Evolutionary conservation across 37 sponge, comb jelly and placozoan species (phyloP).

Genomic region (Eunapius fragilis): DNA sequence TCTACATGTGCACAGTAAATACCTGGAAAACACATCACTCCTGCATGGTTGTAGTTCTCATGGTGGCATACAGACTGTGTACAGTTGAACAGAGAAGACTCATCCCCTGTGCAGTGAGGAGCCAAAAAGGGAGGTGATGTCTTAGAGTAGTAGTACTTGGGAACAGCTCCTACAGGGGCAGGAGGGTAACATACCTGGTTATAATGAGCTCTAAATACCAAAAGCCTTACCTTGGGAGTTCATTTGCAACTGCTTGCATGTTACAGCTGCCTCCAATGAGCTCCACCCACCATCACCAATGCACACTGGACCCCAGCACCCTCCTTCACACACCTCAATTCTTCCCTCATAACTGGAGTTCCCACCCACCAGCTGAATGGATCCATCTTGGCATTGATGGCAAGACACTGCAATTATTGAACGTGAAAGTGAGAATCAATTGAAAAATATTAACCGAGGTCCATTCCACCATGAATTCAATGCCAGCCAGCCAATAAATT

Average conservation of each 20-base stretch:
- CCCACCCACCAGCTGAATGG: background rate
- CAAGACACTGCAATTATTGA: background rate
- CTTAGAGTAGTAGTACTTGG: background rate
- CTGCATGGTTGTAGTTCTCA: background rate
- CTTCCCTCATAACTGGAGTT: background rate
- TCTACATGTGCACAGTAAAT: too few species aligned
- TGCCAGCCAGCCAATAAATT: too few species aligned
- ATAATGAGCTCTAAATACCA: background rate
- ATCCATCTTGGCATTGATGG: background rate
- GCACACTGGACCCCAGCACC: background rate
- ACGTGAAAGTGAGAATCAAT: too few species aligned
- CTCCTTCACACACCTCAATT: background rate
- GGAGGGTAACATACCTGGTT: background rate
- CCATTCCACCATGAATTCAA: too few species aligned
- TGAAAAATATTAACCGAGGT: too few species aligned
- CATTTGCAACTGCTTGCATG: background rate
- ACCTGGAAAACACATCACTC: background rate
- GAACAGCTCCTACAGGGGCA: background rate
- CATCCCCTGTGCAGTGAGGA: background rate
- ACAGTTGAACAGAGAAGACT: background rate
- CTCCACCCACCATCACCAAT: background rate
- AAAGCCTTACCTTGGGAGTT: background rate
- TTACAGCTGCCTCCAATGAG: background rate
- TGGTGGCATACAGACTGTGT: background rate
- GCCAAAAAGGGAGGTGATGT: background rate